Evolutionary conservation across 37 sponge, comb jelly and placozoan species (phyloP), one percentile per base, ranked within the genome.

Genomic region (Eunapius fragilis): DNA sequence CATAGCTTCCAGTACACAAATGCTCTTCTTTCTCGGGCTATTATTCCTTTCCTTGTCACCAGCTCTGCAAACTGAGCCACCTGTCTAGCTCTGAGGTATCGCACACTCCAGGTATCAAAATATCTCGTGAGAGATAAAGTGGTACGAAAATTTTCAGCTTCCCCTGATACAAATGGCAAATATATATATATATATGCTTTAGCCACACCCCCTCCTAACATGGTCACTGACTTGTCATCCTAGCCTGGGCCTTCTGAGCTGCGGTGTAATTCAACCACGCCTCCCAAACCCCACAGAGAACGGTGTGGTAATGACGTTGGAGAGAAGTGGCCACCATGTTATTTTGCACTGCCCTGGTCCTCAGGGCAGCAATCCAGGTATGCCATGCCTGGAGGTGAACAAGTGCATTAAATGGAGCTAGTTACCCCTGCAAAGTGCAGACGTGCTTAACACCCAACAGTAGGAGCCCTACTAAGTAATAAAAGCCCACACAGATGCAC

Each of bases 1-100:
- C 91, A 91, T 58, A 72, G 76, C 48, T 71, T 82, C 91, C 91
- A 91, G 71, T 30, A 34, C 10, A 6, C 14, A 24, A 91, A 31
- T 4, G 45, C 32, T 47, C 91, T 82, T 75, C 84, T 82, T 0
- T 35, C 28, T 28, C 25, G 77, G 25, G 87, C 87, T 48, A 37
- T 0, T 37, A 28, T 23, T 58, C 84, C 77, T 41, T 48, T 91
- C 25, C 11, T 31, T 3, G 26, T 79, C 27, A 91, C 33, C 69
- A 71, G 72, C 58, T 87, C 84, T 36, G 83, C 38, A 50, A 91
- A 87, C 74, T 79, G 45, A 3, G 80, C 87, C 25, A 90, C 10
- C 67, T 80, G 35, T 67, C 77, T 74, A 19, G 47, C 78, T 34
- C 82, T 34, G 36, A 50, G 24, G 67, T 45, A 45, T 19, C 82